phyloP scores from a whole-genome alignment of 2,888 invertebrate species.

The Stegophylla sp. region DNA sequence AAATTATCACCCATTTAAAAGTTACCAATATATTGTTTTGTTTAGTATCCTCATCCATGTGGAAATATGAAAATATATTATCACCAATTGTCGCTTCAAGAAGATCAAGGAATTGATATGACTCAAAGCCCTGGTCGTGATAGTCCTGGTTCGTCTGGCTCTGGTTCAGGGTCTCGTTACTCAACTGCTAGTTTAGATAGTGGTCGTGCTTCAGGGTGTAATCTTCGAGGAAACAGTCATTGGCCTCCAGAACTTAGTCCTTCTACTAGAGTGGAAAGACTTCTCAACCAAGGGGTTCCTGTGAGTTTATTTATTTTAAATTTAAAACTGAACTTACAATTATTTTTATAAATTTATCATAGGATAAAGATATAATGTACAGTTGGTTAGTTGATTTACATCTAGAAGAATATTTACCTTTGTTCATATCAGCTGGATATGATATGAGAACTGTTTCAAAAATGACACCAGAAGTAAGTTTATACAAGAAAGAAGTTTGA shows the following conservation, averaged over 20 bases:
- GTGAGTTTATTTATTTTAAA: conserved; percentile 67
- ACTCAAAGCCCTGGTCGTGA: conserved; percentile 92
- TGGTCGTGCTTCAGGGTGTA: conserved; percentile 75
- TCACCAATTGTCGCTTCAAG: conserved; percentile 81
- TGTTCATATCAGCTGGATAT: conserved; percentile 94
- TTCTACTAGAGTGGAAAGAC: conserved; percentile 77
- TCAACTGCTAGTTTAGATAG: conserved; percentile 89
- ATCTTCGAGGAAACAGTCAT: conserved; percentile 63
- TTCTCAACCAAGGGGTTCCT: conserved; percentile 76
- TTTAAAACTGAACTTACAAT: neutral
- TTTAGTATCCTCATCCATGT: conserved; percentile 65
- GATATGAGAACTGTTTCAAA: conserved; percentile 97
- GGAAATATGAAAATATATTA: conserved; percentile 77
- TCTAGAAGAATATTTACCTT: conserved; percentile 91
- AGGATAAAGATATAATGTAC: conserved; percentile 93
- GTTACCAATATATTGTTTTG: conserved; percentile 27
- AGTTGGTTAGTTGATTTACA: conserved; percentile 93
- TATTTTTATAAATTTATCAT: conserved; percentile 62
- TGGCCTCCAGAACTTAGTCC: conserved; percentile 72
- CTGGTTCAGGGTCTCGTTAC: conserved; percentile 85
- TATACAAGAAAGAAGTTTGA: neutral
- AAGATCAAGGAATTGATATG: conserved; percentile 88
- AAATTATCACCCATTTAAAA: neutral
- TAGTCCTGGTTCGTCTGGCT: conserved; percentile 87
- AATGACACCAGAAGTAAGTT: conserved; percentile 91